These are phyloP conservation scores for Etheostoma spectabile DNA, from an alignment of 2,113 vertebrate species.

Conservation along the genomic window DNA sequence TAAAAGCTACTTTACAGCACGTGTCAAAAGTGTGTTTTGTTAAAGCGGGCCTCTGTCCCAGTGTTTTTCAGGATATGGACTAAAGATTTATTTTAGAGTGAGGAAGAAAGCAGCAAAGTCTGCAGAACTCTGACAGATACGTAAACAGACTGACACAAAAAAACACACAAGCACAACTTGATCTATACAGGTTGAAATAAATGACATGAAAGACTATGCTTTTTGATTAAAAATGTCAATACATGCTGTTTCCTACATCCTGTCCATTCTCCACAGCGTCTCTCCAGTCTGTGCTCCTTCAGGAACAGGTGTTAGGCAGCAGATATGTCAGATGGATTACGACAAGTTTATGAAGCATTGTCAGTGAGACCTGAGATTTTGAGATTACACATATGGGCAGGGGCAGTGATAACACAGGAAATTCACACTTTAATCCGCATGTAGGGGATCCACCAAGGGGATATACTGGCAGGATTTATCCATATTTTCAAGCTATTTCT, in stretches of 20 bases:
- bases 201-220: neutral
- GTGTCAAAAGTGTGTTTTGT: constrained; percentile 42
- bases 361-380: constrained; percentile 60
- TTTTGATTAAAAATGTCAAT: constrained; percentile 5
- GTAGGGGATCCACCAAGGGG: constrained; percentile 47
- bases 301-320: constrained; percentile 70
- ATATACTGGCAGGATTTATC: constrained; percentile 17
- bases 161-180: constrained; percentile 27
- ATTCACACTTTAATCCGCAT: constrained; percentile 74
- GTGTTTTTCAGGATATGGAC: constrained; percentile 31
- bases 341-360: constrained; percentile 68
- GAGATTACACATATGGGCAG: constrained; percentile 72
- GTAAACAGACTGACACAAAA: constrained; percentile 40
- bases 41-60: constrained; percentile 24
- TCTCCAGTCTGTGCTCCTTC: constrained; percentile 25
- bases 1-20: constrained; percentile 37
- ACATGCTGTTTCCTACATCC: constrained; percentile 14
- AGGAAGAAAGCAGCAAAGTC: constrained; percentile 31
- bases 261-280: neutral
- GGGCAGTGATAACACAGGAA: constrained; percentile 62
- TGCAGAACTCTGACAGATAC: constrained; percentile 28
- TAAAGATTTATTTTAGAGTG: constrained; percentile 43
- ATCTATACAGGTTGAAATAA: constrained; percentile 8
- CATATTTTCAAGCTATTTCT: constrained; percentile 46
- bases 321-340: constrained; percentile 64